phyloP scores from a whole-genome alignment of 2,888 invertebrate species.

The Strigamia maritima region DNA sequence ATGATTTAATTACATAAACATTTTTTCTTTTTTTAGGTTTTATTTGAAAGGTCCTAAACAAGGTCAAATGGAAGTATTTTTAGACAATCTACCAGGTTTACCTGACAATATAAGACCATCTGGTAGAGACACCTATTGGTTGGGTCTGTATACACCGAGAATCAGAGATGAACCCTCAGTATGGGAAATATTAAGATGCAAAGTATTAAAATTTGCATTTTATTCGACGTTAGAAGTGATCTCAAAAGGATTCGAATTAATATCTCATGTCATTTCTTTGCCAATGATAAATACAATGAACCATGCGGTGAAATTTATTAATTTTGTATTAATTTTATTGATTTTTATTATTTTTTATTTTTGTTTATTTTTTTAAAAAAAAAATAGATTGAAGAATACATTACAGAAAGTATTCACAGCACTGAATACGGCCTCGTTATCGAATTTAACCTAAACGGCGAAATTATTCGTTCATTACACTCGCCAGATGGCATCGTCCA shows the following conservation, averaged over 20 bases:
- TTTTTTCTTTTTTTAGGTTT: not conserved
- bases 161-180: not conserved
- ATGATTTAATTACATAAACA: not conserved
- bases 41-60: not conserved
- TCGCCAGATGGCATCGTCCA: constrained; percentile 47
- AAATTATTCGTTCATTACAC: constrained; percentile 48
- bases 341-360: not conserved
- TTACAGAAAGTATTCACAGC: not conserved
- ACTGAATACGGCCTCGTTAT: constrained; percentile 47
- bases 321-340: not conserved
- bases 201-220: not conserved
- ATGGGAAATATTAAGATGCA: not conserved
- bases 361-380: not conserved
- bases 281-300: not conserved
- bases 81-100: constrained; percentile 29
- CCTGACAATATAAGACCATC: constrained; percentile 20
- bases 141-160: not conserved
- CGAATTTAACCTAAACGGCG: constrained; percentile 48
- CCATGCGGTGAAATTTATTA: not conserved
- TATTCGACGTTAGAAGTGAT: not conserved
- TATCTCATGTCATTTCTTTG: not conserved
- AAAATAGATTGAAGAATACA: not conserved
- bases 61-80: constrained; percentile 31
- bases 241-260: not conserved
- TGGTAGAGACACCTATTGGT: not conserved